Percentiles rank a stretch among this genome's conserved stretches.
These are phyloP conservation scores for Paracentrotus lividus DNA, from an alignment of 53 echinoderm and acorn worm species.

Conservation along the genomic window DNA sequence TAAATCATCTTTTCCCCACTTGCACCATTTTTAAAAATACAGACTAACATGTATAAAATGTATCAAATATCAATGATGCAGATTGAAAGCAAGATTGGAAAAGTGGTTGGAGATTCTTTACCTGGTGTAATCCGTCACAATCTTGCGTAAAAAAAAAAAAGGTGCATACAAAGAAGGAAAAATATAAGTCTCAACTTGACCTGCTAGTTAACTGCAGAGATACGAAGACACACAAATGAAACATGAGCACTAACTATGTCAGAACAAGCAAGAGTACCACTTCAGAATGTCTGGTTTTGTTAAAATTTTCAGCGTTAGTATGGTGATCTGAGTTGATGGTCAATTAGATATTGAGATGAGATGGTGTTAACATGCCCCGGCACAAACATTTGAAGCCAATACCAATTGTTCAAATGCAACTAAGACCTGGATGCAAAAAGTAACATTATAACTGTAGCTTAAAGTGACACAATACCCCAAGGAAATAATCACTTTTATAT, in stretches of 20 bases:
- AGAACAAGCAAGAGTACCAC: slow-evolving; percentile 18
- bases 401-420: not conserved
- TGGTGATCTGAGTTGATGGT: not conserved
- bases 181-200: slow-evolving; percentile 41
- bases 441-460: too few relatives aligned
- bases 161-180: slow-evolving; percentile 62
- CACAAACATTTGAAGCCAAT: not conserved
- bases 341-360: not conserved
- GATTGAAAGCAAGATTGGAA: slow-evolving; percentile 57
- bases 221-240: slow-evolving; percentile 29
- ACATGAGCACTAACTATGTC: not conserved
- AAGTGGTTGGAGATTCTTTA: slow-evolving; percentile 30
- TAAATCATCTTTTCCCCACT: too few relatives aligned
- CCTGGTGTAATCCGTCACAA: slow-evolving; percentile 71
- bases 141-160: slow-evolving; percentile 56
- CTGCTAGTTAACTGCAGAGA: not conserved
- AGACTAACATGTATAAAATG: slow-evolving; percentile 10
- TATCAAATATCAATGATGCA: slow-evolving; percentile 67
- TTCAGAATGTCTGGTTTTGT: not conserved
- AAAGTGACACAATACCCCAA: too few relatives aligned
- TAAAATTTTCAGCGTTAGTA: not conserved
- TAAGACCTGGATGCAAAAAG: not conserved
- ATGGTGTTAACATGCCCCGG: not conserved
- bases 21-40: too few relatives aligned
- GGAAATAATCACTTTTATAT: too few relatives aligned